A percentile compares a stretch with the other conserved stretches of the same genome.
These are phyloP conservation scores for Drosophila buzzatii DNA, from an alignment of 2,888 invertebrate species.

Conservation along the genomic window DNA sequence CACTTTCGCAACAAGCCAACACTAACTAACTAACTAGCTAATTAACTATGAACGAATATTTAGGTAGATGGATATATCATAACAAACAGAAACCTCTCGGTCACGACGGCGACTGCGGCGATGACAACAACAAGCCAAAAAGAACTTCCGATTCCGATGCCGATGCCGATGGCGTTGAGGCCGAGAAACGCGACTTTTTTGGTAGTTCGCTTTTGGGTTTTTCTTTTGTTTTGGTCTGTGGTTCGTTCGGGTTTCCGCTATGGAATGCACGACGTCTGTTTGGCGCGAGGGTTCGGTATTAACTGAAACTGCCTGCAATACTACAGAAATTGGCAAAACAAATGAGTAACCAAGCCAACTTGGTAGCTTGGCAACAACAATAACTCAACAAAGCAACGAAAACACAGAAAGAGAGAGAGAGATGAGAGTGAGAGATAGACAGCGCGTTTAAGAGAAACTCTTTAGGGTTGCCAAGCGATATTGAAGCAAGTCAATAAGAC, in stretches of 20 bases:
- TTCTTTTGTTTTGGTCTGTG: conserved; percentile 41
- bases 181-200: conserved; percentile 42
- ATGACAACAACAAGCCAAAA: conserved; percentile 53
- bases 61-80: conserved; percentile 34
- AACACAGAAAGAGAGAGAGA: conserved; percentile 29
- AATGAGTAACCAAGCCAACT: conserved; percentile 79
- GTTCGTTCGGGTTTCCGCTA: conserved; percentile 40
- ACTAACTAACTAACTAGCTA: conserved; percentile 9
- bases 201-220: conserved; percentile 44
- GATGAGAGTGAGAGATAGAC: conserved; percentile 15
- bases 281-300: conserved; percentile 74
- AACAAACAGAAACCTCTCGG: conserved; percentile 72
- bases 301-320: conserved; percentile 66
- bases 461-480: conserved; percentile 39
- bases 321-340: conserved; percentile 80
- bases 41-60: conserved; percentile 24
- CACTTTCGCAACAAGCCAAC: conserved; percentile 69
- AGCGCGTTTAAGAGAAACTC: conserved; percentile 30
- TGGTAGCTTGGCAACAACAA: conserved; percentile 76
- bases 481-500: conserved; percentile 13
- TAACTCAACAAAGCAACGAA: conserved; percentile 40
- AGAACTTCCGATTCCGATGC: conserved; percentile 69
- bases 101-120: conserved; percentile 59
- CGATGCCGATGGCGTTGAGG: conserved; percentile 35
- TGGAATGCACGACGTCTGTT: conserved; percentile 58